Evolutionary conservation across 2,888 invertebrate genomes (phyloP).

Genomic region (Cactoblastis cactorum): DNA sequence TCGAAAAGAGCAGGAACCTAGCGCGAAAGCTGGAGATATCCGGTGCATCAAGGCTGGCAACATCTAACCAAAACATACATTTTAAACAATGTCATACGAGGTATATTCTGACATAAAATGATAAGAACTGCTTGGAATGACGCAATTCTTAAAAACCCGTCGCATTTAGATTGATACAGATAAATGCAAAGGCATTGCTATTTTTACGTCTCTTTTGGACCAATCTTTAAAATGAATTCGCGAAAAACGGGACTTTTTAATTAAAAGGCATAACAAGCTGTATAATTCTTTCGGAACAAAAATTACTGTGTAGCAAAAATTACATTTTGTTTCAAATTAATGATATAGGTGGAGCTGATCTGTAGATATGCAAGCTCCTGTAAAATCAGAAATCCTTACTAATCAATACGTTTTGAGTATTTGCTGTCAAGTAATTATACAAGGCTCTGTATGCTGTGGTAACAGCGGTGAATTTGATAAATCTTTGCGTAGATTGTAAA

Average conservation of each 20-base stretch:
- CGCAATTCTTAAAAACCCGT: background rate
- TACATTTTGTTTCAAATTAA: background rate
- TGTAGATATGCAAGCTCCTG: background rate
- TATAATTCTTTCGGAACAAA: background rate
- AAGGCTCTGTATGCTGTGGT: too few relatives aligned
- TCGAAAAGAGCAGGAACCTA: constrained; percentile 86
- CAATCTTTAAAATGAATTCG: background rate
- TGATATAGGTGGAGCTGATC: constrained; percentile 11
- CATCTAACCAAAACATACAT: constrained; percentile 63
- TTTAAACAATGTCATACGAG: background rate
- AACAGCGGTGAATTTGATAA: too few relatives aligned
- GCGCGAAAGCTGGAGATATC: constrained; percentile 84
- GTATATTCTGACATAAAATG: too few relatives aligned
- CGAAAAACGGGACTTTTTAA: background rate
- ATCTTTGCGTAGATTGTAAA: too few relatives aligned
- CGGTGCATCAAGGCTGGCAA: constrained; percentile 85
- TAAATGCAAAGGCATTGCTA: background rate
- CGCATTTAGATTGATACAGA: constrained; percentile 7
- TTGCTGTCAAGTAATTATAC: too few relatives aligned
- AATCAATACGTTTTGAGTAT: too few relatives aligned
- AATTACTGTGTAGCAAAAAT: background rate
- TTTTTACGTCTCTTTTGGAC: background rate
- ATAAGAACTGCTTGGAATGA: too few relatives aligned
- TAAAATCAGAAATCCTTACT: too few relatives aligned
- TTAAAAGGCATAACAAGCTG: background rate